Evolutionary conservation across 2,888 invertebrate species (phyloP).

Genomic region (Azorinus chamasolen): DNA sequence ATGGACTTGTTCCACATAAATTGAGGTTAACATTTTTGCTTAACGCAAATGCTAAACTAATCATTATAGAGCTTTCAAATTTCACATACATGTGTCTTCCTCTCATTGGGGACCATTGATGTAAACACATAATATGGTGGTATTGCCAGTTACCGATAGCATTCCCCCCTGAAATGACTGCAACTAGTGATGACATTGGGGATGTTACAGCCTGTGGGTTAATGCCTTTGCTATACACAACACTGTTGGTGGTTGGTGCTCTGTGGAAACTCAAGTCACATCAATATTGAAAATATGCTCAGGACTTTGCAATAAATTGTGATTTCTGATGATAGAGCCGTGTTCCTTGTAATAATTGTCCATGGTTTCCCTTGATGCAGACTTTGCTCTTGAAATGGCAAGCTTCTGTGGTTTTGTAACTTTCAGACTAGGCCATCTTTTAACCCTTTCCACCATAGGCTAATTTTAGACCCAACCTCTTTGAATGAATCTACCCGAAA

Average conservation of each 20-base stretch:
- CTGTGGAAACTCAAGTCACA: conserved; percentile 8
- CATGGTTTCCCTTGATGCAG: conserved; percentile 8
- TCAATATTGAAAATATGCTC: conserved; percentile 23
- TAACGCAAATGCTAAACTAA: too few species aligned
- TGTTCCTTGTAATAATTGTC: conserved; percentile 6
- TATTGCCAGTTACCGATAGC: not conserved
- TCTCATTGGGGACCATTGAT: too few species aligned
- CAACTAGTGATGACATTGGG: not conserved
- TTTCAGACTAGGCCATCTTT: conserved; percentile 16
- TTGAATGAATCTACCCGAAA: too few species aligned
- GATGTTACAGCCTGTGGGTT: conserved; percentile 4
- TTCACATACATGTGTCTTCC: too few species aligned
- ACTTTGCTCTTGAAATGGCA: conserved; percentile 3
- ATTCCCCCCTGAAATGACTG: not conserved
- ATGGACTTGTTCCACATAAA: too few species aligned
- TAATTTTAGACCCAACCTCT: too few species aligned
- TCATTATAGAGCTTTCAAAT: too few species aligned
- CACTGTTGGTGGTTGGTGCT: conserved; percentile 8
- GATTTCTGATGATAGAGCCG: not conserved
- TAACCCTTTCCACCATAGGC: too few species aligned
- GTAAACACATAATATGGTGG: not conserved
- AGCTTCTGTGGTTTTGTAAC: conserved; percentile 22
- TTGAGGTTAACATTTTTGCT: too few species aligned
- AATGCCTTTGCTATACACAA: conserved; percentile 19
- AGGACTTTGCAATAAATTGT: conserved; percentile 12